Conservation (phyloP, 2,888 invertebrate genomes). For the Nephrotoma appendiculata region DNA sequence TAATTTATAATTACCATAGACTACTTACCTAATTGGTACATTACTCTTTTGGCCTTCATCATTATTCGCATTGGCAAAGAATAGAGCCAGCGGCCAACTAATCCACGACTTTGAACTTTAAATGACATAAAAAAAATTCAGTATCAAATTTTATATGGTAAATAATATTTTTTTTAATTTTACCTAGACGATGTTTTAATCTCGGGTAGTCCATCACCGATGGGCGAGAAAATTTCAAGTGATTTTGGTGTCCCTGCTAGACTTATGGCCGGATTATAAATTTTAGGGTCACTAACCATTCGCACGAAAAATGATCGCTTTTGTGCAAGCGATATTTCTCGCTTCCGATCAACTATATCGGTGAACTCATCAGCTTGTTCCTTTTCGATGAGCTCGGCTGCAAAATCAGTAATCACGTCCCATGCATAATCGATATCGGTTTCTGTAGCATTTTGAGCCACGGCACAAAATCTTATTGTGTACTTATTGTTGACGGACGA, state of each 20-base stretch:
- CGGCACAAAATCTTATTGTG: constrained; percentile 88
- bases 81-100: constrained; percentile 81
- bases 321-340: constrained; percentile 69
- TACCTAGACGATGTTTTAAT: constrained; percentile 25
- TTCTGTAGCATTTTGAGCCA: constrained; percentile 76
- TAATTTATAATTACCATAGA: constrained; percentile 5
- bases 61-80: constrained; percentile 60
- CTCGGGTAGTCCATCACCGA: constrained; percentile 22
- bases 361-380: constrained; percentile 51
- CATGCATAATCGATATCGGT: constrained; percentile 75
- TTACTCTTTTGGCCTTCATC: constrained; percentile 51
- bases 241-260: constrained; percentile 49
- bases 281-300: constrained; percentile 95
- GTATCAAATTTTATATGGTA: background rate
- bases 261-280: constrained; percentile 84
- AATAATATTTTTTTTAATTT: constrained; percentile 15
- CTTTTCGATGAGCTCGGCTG: constrained; percentile 64
- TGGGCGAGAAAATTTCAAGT: constrained; percentile 27
- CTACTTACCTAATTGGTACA: constrained; percentile 58
- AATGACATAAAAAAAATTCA: background rate
- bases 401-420: constrained; percentile 68
- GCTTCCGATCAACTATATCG: constrained; percentile 57
- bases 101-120: constrained; percentile 63
- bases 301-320: constrained; percentile 93
- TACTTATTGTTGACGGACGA: constrained; percentile 79